Evolutionary conservation across 2,888 invertebrate species (phyloP).

Genomic region (Thelaira solivaga): DNA sequence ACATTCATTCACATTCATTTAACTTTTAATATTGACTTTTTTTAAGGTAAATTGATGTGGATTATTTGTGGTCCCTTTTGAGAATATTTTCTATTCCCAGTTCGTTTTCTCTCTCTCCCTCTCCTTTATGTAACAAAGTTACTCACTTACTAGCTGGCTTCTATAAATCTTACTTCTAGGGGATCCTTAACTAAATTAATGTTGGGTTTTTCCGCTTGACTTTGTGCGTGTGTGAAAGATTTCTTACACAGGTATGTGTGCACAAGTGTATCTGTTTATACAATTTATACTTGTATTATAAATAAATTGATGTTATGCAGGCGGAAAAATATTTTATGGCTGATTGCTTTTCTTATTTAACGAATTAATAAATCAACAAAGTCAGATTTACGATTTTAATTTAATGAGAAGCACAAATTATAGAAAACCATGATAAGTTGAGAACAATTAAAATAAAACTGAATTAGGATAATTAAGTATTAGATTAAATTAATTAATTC

Average conservation of each 20-base stretch:
- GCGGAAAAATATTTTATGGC: conserved; percentile 57
- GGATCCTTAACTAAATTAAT: too few relatives aligned
- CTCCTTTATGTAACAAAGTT: background rate
- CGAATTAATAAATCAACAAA: conserved; percentile 46
- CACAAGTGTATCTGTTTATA: background rate
- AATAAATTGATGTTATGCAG: conserved; percentile 46
- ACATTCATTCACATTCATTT: conserved; percentile 7
- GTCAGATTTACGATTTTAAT: conserved; percentile 36
- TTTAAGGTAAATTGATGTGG: conserved; percentile 48
- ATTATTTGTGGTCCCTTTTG: conserved; percentile 30
- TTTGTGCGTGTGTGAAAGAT: background rate
- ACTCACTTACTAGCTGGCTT: background rate
- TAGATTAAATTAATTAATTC: too few relatives aligned
- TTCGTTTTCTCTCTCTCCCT: background rate
- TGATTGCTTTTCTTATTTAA: conserved; percentile 49
- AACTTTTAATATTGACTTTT: conserved; percentile 22
- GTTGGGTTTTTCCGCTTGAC: background rate
- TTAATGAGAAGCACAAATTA: conserved; percentile 12
- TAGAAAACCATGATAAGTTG: background rate
- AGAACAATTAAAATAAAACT: too few relatives aligned
- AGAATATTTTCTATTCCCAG: conserved; percentile 4
- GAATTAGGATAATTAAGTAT: too few relatives aligned
- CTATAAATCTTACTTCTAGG: too few relatives aligned
- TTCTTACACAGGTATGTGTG: background rate
- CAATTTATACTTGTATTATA: conserved; percentile 43